Base-by-base conservation (phyloP, 2,113 vertebrate genomes). In the Patagioenas fasciata region DNA sequence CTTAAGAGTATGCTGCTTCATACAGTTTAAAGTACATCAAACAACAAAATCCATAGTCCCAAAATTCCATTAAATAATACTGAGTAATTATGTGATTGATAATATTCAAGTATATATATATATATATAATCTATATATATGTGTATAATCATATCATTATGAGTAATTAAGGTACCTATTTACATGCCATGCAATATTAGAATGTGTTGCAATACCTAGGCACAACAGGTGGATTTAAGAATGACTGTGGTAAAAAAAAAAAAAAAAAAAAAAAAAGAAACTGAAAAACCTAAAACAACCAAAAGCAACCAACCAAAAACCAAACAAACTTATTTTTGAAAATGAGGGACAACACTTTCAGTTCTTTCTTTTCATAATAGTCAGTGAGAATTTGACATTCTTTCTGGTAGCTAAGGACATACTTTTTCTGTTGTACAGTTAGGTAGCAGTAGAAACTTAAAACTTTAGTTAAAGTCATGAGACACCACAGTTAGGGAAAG, bases 21-120 rank as follows among this genome's bases (percentile, higher is more conserved):
- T 96, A 96, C 91, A 95, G 23, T 92, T 94, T 97, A 91, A 97
- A 95, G n/a, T 95, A 97, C 96, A 96, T 92, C 93, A 95, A 96
- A 96, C 91, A 96, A 97, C 91, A 96, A 97, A 95, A 94, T 94
- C 87, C 80, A 95, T 94, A 95, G 25, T 94, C 74, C 57, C 87
- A 89, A 96, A 95, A 94, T 85, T 95, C 89, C 94, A 95, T 90
- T 95, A 92, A 97, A 89, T 92, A 82, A 95, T 96, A 95, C 56
- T 87, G 78, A 85, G 48, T 85, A 95, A 89, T 85, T 88, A 85
- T 95, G 94, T 91, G 85, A 73, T 56, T 91, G 70, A 44, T 96
- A 89, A 93, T 96, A 97, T 89, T 88, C 94, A 84, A 75, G 81
- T 96, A 56, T 93, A 89, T 96, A 80, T 96, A 95, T 95, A 40